Conservation (phyloP, 1,140 invertebrate genomes). For the Drosophila asahinai region DNA sequence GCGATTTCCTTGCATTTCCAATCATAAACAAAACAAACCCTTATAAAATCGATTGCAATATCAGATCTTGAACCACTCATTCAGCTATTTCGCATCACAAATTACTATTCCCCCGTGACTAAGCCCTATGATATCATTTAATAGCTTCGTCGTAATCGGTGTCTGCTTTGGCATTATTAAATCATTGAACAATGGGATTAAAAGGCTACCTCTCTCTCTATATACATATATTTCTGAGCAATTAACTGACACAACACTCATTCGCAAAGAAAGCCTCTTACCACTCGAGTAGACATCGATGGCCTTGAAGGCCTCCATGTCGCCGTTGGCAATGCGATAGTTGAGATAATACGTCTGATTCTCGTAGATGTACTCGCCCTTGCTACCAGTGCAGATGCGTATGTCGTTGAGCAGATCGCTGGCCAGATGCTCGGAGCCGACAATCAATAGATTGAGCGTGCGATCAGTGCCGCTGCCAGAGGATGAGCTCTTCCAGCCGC, state of each 20-base stretch:
- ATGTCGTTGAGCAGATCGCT: conserved; percentile 93
- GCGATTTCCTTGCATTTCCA: neutral
- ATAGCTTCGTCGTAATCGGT: neutral
- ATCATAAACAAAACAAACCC: neutral
- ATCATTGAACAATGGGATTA: conserved; percentile 18
- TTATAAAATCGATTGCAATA: neutral
- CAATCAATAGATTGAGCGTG: conserved; percentile 90
- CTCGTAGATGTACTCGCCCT: conserved; percentile 94
- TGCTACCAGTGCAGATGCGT: conserved; percentile 87
- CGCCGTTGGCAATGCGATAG: conserved; percentile 94
- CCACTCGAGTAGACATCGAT: conserved; percentile 85
- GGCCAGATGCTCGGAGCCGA: conserved; percentile 91
- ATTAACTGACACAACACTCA: neutral
- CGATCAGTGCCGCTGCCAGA: conserved; percentile 86
- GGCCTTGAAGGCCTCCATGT: conserved; percentile 86
- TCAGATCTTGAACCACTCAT: neutral
- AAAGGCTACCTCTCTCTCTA: neutral
- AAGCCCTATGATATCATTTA: conserved; percentile 26
- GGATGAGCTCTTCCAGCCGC: conserved; percentile 79
- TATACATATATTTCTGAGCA: neutral
- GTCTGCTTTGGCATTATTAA: conserved; percentile 4
- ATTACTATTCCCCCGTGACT: conserved; percentile 9
- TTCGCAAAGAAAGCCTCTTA: conserved; percentile 85
- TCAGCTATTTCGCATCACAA: neutral
- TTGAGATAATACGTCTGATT: conserved; percentile 93